Evolutionary conservation across 2,888 invertebrate genomes (phyloP).

Genomic region (Cheilosia vulpina): DNA sequence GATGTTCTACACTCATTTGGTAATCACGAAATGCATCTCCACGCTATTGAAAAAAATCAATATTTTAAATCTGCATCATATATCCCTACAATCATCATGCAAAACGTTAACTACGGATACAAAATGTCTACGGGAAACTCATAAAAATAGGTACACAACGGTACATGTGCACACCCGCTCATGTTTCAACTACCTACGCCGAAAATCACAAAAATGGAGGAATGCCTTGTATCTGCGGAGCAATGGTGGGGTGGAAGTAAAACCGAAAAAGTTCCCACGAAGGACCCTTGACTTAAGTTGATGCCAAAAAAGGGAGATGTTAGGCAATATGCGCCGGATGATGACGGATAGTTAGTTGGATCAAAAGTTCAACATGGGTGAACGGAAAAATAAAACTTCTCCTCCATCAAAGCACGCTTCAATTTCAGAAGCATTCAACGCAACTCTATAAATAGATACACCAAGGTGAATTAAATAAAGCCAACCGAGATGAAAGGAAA

Average conservation of each 20-base stretch:
- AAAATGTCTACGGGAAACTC: neutral
- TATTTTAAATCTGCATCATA: slow-evolving; percentile 23
- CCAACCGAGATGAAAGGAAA: slow-evolving; percentile 26
- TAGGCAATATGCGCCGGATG: neutral
- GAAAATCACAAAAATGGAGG: slow-evolving; percentile 14
- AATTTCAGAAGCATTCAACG: slow-evolving; percentile 37
- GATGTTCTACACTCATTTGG: neutral
- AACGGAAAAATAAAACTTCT: slow-evolving; percentile 54
- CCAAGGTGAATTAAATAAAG: slow-evolving; percentile 40
- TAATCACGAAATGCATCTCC: slow-evolving; percentile 24
- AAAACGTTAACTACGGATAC: slow-evolving; percentile 23
- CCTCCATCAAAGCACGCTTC: slow-evolving; percentile 23
- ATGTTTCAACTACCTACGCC: slow-evolving; percentile 24
- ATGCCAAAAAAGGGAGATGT: slow-evolving; percentile 47
- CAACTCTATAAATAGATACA: slow-evolving; percentile 62
- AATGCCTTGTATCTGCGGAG: neutral
- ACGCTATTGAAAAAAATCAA: slow-evolving; percentile 49
- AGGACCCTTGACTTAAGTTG: slow-evolving; percentile 37
- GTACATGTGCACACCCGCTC: slow-evolving; percentile 1
- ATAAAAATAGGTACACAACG: neutral
- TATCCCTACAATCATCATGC: slow-evolving; percentile 37
- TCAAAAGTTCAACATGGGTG: slow-evolving; percentile 67
- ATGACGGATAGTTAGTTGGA: slow-evolving; percentile 5
- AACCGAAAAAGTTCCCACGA: slow-evolving; percentile 14
- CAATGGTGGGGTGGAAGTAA: neutral